Percentiles rank a stretch among this genome's conserved stretches.
These are phyloP conservation scores for Macrobrachium rosenbergii DNA, from an alignment of 1,140 invertebrate genomes.

Conservation along the genomic window DNA sequence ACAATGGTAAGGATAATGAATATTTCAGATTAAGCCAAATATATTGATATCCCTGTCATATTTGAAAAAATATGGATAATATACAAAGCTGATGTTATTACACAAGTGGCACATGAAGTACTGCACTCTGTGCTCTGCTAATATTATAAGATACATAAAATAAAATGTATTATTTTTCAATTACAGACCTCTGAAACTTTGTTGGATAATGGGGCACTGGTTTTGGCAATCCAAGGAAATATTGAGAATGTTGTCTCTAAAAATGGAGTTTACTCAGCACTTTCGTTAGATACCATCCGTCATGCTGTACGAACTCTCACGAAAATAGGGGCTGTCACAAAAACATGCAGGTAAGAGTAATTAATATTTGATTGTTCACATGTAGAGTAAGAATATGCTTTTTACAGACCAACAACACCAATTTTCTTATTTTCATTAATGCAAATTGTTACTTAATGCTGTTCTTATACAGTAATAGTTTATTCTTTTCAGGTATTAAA, in stretches of 20 bases:
- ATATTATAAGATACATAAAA: background rate
- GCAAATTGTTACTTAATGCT: too few relatives aligned
- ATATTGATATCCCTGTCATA: conserved; percentile 8
- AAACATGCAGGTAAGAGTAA: conserved; percentile 11
- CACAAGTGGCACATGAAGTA: too few relatives aligned
- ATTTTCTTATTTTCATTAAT: too few relatives aligned
- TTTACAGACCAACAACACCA: too few relatives aligned
- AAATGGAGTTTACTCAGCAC: conserved; percentile 45
- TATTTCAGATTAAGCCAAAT: background rate
- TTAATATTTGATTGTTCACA: too few relatives aligned
- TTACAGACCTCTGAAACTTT: conserved; percentile 44
- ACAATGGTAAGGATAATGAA: conserved; percentile 11
- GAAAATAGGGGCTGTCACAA: conserved; percentile 40
- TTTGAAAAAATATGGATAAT: background rate
- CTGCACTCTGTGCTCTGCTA: background rate
- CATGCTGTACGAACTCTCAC: conserved; percentile 53
- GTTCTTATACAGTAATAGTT: too few relatives aligned
- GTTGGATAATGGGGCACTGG: conserved; percentile 48
- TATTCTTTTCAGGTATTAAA: too few relatives aligned
- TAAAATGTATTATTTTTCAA: background rate
- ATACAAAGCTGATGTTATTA: too few relatives aligned
- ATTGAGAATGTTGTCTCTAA: conserved; percentile 26
- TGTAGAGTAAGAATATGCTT: too few relatives aligned
- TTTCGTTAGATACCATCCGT: conserved; percentile 57
- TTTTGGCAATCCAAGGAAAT: conserved; percentile 42